These are phyloP conservation scores for Shargacucullia verbasci DNA, from an alignment of 2,888 invertebrate genomes.

Conservation along the genomic window DNA sequence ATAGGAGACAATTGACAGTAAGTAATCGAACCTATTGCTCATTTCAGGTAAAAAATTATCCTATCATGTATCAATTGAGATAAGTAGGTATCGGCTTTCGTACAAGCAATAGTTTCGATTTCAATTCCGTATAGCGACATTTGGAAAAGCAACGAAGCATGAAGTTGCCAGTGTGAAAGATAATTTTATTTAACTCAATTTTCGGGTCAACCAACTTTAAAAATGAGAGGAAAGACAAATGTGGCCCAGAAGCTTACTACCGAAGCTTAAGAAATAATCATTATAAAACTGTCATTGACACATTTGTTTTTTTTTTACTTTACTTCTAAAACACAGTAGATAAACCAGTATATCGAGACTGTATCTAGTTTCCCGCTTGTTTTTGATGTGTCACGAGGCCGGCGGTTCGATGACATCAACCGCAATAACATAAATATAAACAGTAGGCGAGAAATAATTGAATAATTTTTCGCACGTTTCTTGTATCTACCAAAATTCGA, in stretches of 20 bases:
- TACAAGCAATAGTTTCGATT: slow-evolving; percentile 4
- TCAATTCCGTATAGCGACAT: slow-evolving; percentile 33
- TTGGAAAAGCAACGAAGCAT: slow-evolving; percentile 15
- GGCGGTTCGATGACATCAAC: slow-evolving; percentile 43
- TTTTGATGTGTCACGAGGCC: slow-evolving; percentile 16
- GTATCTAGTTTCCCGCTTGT: slow-evolving; percentile 49
- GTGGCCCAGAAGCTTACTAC: slow-evolving; percentile 26
- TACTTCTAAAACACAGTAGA: no score
- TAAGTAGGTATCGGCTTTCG: slow-evolving; percentile 16
- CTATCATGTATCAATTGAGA: slow-evolving; percentile 1
- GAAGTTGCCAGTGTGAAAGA: slow-evolving; percentile 5
- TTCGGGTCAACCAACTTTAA: slow-evolving; percentile 8
- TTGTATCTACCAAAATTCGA: slow-evolving; percentile 31
- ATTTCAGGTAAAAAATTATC: slow-evolving; percentile 4
- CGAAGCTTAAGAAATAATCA: slow-evolving; percentile 54
- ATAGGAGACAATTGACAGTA: no score
- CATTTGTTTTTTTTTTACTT: slow-evolving; percentile 50
- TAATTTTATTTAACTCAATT: neutral
- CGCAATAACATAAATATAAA: slow-evolving; percentile 18
- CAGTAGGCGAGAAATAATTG: slow-evolving; percentile 17
- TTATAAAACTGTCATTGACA: slow-evolving; percentile 58
- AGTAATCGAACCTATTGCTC: slow-evolving; percentile 10
- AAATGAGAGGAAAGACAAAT: slow-evolving; percentile 18
- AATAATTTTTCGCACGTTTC: slow-evolving; percentile 29
- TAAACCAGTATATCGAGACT: slow-evolving; percentile 45